Evolutionary conservation across 2,113 vertebrate genomes (phyloP).

Genomic region (Promerops cafer): DNA sequence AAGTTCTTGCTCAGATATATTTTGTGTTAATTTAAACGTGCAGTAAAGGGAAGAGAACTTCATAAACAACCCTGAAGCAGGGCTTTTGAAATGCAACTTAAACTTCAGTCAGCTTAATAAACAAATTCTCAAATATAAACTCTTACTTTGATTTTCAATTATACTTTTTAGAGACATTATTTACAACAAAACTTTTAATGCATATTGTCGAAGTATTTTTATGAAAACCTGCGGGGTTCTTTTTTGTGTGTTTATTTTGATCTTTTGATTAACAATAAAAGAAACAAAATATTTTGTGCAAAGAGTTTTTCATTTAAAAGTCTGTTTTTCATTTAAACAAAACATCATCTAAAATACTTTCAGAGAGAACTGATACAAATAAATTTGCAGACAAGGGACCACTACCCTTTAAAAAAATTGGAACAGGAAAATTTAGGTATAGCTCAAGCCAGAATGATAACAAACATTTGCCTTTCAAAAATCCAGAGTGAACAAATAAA

Average conservation of each 20-base stretch:
- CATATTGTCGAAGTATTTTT: not conserved
- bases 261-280: not conserved
- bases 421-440: not conserved
- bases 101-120: not conserved
- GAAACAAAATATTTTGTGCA: not conserved
- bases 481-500: not conserved
- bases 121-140: not conserved
- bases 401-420: not conserved
- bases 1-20: not conserved
- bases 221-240: not conserved
- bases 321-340: not conserved
- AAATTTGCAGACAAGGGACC: not conserved
- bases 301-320: not conserved
- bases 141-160: not conserved
- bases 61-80: not conserved
- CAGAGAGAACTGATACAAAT: not conserved
- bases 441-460: not conserved
- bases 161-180: not conserved
- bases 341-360: not conserved
- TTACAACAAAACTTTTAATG: not conserved
- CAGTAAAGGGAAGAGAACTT: not conserved
- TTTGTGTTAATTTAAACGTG: not conserved
- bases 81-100: not conserved
- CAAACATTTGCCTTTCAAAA: not conserved
- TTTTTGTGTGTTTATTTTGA: not conserved